These are phyloP conservation scores for Notothenia coriiceps DNA, from an alignment of 2,113 vertebrate species.

Conservation along the genomic window DNA sequence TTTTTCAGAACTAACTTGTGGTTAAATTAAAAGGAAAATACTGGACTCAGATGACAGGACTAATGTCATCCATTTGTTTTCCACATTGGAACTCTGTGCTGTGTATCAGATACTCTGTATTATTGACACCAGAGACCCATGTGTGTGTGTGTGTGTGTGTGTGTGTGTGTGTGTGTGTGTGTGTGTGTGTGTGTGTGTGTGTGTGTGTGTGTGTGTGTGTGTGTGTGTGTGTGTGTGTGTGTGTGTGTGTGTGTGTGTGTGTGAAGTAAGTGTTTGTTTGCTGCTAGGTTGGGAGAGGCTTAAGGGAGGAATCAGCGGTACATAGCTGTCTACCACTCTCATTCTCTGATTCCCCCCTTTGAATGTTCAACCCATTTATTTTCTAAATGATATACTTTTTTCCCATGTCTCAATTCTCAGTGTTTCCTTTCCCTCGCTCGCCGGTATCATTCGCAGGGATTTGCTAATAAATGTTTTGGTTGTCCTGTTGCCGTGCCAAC, in stretches of 20 bases:
- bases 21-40: not conserved
- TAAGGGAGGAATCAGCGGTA: slow-evolving; percentile 14
- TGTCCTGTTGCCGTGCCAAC: slow-evolving; percentile 87
- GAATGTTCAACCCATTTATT: not conserved
- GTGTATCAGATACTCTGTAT: slow-evolving; percentile 9
- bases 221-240: too few species aligned
- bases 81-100: not conserved
- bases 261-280: slow-evolving; percentile 1
- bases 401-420: slow-evolving; percentile 3
- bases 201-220: too few species aligned
- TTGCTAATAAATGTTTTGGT: slow-evolving; percentile 84
- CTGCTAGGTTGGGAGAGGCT: slow-evolving; percentile 27
- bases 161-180: too few species aligned
- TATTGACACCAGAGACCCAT: not conserved
- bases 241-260: too few species aligned
- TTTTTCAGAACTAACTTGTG: not conserved
- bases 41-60: too few species aligned
- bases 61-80: too few species aligned
- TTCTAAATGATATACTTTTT: not conserved
- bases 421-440: slow-evolving; percentile 28
- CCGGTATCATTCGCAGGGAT: slow-evolving; percentile 73
- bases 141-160: too few species aligned
- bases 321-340: slow-evolving; percentile 45
- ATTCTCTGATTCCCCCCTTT: not conserved
- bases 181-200: too few species aligned